These are phyloP conservation scores for Xenopus borealis DNA, from an alignment of 2,113 vertebrate genomes.

Conservation along the genomic window DNA sequence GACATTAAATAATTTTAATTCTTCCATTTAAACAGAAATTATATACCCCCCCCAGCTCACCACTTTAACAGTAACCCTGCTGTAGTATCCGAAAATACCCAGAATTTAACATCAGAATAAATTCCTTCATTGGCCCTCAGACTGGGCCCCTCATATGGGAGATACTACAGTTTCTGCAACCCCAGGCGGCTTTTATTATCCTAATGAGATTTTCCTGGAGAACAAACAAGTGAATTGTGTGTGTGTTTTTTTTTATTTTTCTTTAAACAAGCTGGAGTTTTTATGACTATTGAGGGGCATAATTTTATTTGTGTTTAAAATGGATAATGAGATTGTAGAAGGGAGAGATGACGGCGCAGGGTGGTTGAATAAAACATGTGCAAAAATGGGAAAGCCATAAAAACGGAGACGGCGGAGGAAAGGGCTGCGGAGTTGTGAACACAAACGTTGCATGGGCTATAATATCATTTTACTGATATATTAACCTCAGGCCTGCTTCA, in stretches of 20 bases:
- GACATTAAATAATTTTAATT: too few relatives aligned
- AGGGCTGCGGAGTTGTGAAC: too few relatives aligned
- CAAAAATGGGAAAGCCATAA: too few relatives aligned
- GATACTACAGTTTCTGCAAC: slow-evolving; percentile 2
- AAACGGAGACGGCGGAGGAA: too few relatives aligned
- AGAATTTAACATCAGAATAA: too few relatives aligned
- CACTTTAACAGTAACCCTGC: too few relatives aligned
- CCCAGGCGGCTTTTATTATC: slow-evolving; percentile 22
- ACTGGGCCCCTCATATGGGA: neutral
- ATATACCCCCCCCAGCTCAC: too few relatives aligned
- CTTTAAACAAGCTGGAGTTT: slow-evolving; percentile 5
- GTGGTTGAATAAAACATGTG: neutral
- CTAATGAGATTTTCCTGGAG: slow-evolving; percentile 17
- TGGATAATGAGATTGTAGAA: slow-evolving; percentile 22
- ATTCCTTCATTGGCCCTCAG: too few relatives aligned
- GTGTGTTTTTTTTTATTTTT: neutral
- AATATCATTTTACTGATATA: too few relatives aligned
- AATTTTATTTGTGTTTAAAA: slow-evolving; percentile 21
- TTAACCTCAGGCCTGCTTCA: too few relatives aligned
- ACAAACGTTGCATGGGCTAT: too few relatives aligned
- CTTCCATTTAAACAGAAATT: too few relatives aligned
- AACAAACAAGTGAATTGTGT: slow-evolving; percentile 14
- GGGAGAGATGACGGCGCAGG: neutral
- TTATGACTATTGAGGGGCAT: slow-evolving; percentile 23
- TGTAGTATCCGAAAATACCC: neutral